phyloP scores from a whole-genome alignment of 2,113 vertebrate species.

The Parus major region DNA sequence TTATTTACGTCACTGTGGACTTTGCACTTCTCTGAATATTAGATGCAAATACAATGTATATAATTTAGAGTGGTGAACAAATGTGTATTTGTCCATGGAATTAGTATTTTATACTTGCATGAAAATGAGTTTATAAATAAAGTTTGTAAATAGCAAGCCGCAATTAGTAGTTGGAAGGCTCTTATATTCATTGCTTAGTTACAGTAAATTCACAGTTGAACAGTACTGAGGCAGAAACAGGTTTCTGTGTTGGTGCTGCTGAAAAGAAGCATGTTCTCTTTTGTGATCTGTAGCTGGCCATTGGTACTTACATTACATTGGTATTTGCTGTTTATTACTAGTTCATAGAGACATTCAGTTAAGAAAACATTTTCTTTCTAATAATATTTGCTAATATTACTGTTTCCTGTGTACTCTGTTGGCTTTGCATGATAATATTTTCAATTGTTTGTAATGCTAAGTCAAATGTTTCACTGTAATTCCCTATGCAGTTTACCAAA shows the following conservation, averaged over 20 bases:
- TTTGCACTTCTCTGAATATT: conserved; percentile 63
- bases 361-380: background rate
- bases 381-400: background rate
- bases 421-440: background rate
- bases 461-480: background rate
- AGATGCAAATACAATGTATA: conserved; percentile 55
- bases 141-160: conserved; percentile 59
- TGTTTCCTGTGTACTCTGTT: background rate
- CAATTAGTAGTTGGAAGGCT: conserved; percentile 13
- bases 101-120: conserved; percentile 64
- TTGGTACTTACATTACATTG: background rate
- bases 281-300: background rate
- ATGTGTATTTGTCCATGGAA: conserved; percentile 54
- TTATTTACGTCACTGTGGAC: conserved; percentile 57
- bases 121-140: conserved; percentile 60
- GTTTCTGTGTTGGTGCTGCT: background rate
- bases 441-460: background rate
- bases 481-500: background rate
- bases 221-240: background rate
- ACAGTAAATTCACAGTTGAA: background rate
- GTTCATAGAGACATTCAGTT: background rate
- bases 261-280: background rate
- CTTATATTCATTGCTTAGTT: background rate
- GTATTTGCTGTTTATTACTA: background rate
- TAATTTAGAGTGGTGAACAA: conserved; percentile 45